These are phyloP conservation scores for Eilema sororculum DNA, from an alignment of 2,888 invertebrate genomes.

Conservation along the genomic window DNA sequence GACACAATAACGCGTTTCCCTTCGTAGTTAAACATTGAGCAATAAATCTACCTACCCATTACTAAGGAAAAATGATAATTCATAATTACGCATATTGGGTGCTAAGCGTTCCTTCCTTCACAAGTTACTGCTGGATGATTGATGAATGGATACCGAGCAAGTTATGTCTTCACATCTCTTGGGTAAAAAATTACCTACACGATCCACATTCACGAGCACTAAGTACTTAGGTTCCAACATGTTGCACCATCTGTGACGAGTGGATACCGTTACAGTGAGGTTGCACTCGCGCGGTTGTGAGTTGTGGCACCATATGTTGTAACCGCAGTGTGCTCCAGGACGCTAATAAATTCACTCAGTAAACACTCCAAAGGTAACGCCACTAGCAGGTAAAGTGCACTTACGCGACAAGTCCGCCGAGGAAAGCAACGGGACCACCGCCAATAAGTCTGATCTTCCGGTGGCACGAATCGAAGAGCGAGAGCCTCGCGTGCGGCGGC, in stretches of 20 bases:
- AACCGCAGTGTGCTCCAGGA: background rate
- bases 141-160: background rate
- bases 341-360: background rate
- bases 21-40: background rate
- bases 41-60: background rate
- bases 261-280: conserved; percentile 15
- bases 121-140: background rate
- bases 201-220: conserved; percentile 1
- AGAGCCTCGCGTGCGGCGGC: conserved; percentile 86
- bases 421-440: conserved; percentile 89
- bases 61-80: background rate
- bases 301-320: conserved; percentile 21
- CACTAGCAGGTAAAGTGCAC: conserved; percentile 56
- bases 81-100: background rate
- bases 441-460: conserved; percentile 91
- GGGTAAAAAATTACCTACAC: background rate
- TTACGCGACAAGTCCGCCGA: conserved; percentile 91
- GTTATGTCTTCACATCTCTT: background rate
- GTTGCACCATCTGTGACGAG: conserved; percentile 12
- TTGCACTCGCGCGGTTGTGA: conserved; percentile 14
- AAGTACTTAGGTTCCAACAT: conserved; percentile 6
- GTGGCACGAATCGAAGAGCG: conserved; percentile 91
- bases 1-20: background rate
- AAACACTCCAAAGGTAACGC: background rate
- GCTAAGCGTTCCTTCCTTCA: background rate